Conservation (phyloP, 2,113 vertebrate species). For the Tragelaphus buxtoni region DNA sequence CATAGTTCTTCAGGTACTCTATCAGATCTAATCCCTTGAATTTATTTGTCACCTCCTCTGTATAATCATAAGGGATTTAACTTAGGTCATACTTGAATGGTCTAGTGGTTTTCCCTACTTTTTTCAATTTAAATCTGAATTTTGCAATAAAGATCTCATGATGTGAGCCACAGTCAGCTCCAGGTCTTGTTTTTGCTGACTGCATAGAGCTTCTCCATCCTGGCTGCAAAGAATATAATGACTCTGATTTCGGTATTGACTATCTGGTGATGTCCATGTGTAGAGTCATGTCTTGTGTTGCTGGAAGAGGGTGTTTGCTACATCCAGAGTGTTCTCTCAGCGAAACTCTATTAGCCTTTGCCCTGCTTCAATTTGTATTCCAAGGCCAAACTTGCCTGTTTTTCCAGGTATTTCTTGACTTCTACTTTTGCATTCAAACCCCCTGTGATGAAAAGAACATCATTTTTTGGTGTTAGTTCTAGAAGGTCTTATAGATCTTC, state of each 20-base stretch:
- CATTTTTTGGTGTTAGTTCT: not conserved
- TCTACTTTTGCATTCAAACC: not conserved
- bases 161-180: not conserved
- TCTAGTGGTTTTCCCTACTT: not conserved
- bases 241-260: not conserved
- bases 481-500: not conserved
- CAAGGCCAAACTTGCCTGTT: not conserved
- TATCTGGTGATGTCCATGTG: not conserved
- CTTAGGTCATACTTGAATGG: not conserved
- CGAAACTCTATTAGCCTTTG: not conserved
- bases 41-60: not conserved
- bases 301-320: not conserved
- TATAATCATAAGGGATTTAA: not conserved
- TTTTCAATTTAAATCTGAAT: not conserved
- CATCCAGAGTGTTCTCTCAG: not conserved
- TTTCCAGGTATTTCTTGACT: not conserved
- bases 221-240: not conserved
- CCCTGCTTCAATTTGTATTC: not conserved
- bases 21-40: not conserved
- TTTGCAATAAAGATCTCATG: not conserved
- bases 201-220: not conserved
- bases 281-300: not conserved
- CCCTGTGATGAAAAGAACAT: not conserved
- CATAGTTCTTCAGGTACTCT: not conserved
- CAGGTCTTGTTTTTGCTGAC: not conserved